Percentiles rank a stretch among this genome's conserved stretches.
These are phyloP conservation scores for Bryconaethiops microstoma DNA, from an alignment of 2,797 vertebrate species.

Conservation along the genomic window DNA sequence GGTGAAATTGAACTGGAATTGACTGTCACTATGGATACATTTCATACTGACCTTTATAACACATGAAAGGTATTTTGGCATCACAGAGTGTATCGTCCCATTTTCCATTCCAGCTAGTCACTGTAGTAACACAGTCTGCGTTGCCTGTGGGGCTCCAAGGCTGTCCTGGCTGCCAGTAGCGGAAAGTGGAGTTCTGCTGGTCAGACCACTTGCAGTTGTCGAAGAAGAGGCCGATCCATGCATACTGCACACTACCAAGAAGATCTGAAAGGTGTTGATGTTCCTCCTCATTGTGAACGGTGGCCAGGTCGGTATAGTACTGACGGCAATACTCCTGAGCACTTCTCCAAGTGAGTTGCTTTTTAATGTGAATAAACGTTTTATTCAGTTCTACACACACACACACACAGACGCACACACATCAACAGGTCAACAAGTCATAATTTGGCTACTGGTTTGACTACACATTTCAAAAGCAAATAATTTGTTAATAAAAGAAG, in stretches of 20 bases:
- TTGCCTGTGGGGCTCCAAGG: neutral
- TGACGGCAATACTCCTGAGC: neutral
- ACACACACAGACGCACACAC: neutral
- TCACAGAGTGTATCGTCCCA: neutral
- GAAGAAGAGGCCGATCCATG: neutral
- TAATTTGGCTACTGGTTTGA: no score
- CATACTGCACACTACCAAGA: neutral
- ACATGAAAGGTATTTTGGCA: neutral
- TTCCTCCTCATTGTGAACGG: neutral
- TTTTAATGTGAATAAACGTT: neutral
- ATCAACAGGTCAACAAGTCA: no score
- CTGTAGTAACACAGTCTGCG: neutral
- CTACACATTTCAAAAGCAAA: no score
- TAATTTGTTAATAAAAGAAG: no score
- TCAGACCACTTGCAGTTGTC: neutral
- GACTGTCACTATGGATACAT: neutral
- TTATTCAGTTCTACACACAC: neutral
- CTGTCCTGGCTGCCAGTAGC: neutral
- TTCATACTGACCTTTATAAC: neutral
- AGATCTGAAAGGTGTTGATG: neutral
- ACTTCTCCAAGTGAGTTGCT: neutral
- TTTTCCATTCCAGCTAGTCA: neutral
- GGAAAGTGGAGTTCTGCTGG: neutral
- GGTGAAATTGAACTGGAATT: no score
- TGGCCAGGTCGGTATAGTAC: slow-evolving; percentile 15